Percentiles rank a stretch among this genome's conserved stretches.
phyloP scores from a whole-genome alignment of 2,888 invertebrate genomes.

The Fragum whitleyi region DNA sequence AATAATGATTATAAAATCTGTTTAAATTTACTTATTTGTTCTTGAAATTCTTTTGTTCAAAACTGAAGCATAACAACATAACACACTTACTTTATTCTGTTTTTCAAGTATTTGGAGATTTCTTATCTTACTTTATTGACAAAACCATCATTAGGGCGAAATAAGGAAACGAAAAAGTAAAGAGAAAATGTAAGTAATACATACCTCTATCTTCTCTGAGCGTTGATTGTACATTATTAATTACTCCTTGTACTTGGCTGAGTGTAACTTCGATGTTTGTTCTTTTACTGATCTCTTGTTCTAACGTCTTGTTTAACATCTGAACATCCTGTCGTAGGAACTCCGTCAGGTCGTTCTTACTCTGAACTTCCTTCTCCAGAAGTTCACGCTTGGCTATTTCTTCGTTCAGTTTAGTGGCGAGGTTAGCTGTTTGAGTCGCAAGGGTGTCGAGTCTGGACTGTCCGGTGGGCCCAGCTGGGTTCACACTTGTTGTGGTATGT shows the following conservation, averaged over 20 bases:
- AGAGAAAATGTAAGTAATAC: background rate
- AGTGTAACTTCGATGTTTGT: background rate
- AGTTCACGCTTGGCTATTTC: constrained; percentile 22
- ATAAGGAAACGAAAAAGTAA: too few relatives aligned
- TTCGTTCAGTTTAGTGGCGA: constrained; percentile 1
- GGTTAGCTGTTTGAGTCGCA: background rate
- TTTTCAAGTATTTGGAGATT: too few relatives aligned
- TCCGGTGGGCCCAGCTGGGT: background rate
- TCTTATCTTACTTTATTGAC: too few relatives aligned
- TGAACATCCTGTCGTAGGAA: constrained; percentile 28
- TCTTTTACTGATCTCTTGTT: background rate
- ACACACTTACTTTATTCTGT: too few relatives aligned
- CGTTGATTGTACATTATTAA: constrained; percentile 11
- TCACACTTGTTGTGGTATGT: background rate
- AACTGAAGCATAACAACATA: too few relatives aligned
- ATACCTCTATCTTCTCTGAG: constrained; percentile 8
- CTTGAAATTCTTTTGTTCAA: too few relatives aligned
- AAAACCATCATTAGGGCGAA: too few relatives aligned
- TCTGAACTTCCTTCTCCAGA: constrained; percentile 28
- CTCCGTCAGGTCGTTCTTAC: constrained; percentile 31
- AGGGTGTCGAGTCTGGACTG: background rate
- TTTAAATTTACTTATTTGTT: too few relatives aligned
- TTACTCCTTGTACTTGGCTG: background rate
- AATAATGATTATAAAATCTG: too few relatives aligned
- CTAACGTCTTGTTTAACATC: constrained; percentile 18